Conservation (phyloP, 2,113 vertebrate genomes). For the Alouatta palliata region DNA sequence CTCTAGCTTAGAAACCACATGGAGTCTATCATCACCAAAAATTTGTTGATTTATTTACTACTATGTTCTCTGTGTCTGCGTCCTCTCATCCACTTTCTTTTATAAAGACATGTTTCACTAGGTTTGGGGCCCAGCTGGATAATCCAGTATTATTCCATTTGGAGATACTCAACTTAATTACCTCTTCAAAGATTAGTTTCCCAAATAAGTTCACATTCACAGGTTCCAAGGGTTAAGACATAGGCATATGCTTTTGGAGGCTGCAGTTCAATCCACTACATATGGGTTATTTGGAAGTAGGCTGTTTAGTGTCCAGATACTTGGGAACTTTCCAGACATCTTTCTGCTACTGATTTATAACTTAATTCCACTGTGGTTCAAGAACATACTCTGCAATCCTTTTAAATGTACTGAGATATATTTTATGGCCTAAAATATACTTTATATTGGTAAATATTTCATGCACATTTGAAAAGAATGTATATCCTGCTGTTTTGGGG, state of each 20-base stretch:
- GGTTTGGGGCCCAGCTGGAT: background rate
- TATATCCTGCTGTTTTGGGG: background rate
- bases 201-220: background rate
- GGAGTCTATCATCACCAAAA: background rate
- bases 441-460: constrained; percentile 26
- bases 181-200: background rate
- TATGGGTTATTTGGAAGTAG: background rate
- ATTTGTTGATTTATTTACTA: background rate
- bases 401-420: constrained; percentile 1
- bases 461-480: background rate
- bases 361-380: background rate
- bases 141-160: background rate
- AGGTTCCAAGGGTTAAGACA: background rate
- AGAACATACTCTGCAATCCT: background rate
- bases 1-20: background rate
- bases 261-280: background rate
- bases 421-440: background rate
- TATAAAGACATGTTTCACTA: background rate
- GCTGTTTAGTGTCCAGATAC: background rate
- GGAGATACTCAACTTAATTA: background rate
- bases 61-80: background rate
- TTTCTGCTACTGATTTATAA: background rate
- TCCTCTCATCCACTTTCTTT: background rate
- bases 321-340: background rate
- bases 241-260: background rate